Conservation (phyloP, 2,888 invertebrate genomes). For the Metacarcinus magister region DNA sequence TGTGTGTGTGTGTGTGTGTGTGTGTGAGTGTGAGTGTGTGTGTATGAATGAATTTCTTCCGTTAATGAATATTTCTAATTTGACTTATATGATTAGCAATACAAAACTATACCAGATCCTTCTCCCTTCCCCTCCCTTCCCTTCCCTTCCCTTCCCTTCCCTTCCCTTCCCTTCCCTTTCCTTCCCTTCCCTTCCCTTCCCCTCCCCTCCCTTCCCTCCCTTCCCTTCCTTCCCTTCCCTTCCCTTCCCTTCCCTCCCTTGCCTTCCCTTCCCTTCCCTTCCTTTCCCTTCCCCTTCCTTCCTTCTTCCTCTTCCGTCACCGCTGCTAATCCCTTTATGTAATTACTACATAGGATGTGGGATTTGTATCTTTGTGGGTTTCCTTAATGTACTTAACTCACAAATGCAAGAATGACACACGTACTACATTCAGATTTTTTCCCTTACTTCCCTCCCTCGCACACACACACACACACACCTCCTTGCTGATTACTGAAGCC, state of each 20-base stretch:
- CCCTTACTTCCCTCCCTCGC: background rate
- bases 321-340: background rate
- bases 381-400: background rate
- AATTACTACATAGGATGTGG: background rate
- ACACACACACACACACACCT: background rate
- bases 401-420: too few species aligned
- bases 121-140: too few species aligned
- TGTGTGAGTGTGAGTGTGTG: background rate
- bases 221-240: background rate
- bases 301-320: background rate
- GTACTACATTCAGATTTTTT: too few species aligned
- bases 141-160: background rate
- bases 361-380: background rate
- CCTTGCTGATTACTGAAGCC: too few species aligned
- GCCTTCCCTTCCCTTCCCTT: background rate
- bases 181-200: background rate
- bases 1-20: constrained; percentile 13
- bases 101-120: background rate
- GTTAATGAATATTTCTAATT: background rate
- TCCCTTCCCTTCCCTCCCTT: background rate
- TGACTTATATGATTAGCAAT: too few species aligned
- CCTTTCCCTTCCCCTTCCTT: background rate
- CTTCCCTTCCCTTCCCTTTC: background rate
- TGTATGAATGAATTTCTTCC: background rate
- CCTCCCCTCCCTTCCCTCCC: background rate